Base-by-base conservation (phyloP, 2,113 vertebrate species). In the Chascanopsetta lugubris region DNA sequence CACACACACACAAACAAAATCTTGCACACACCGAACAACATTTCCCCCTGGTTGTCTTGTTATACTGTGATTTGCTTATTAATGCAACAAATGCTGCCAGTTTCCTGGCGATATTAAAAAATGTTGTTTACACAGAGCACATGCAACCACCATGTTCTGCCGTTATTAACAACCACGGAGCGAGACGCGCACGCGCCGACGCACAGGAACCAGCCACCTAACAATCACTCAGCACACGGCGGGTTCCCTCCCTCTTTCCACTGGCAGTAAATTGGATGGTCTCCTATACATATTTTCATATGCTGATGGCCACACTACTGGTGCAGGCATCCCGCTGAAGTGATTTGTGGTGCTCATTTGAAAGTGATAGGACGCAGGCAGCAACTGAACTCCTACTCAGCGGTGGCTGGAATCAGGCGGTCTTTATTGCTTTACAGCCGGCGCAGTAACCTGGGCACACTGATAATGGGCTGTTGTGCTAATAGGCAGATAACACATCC, bases 331-430 rank as follows among this genome's bases (percentile, higher is more conserved):
- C 83, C 79, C 48, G 75, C 87, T 89, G 88, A 85, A 90, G 82
- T 82, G 84, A 91, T 91, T 89, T 86, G 86, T 85, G 86, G 87
- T 80, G 89, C 91, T 92, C 81, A 89, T 91, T 90, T 89, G 82
- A 90, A 89, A 88, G 75, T 78, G 87, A 84, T 85, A 70, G 78
- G 80, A 87, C 80, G 54, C 72, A 80, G 80, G 80, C 85, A 84
- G 84, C 75, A 86, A 85, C 80, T 86, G 80, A 92, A 89, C 81
- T 90, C 87, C 83, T 84, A 89, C 90, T 88, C 86, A 86, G 84
- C 72, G 36, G 79, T 73, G 72, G 78, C 71, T 77, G 27, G 81
- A 83, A 86, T 87, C 88, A 80, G 82, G 38, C 61, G 73, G 75
- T 88, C 84, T 84, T 92, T 89, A 90, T 88, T 88, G 80, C 79